Conservation (phyloP, 2,113 vertebrate genomes). For the human region GRCh38 chr1:82804501-82805000, state of each 20-base stretch:
- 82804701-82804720: not conserved
- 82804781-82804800: not conserved
- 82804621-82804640: not conserved
- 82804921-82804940: not conserved
- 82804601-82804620: not conserved
- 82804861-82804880: not conserved
- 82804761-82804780: not conserved
- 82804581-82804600: not conserved
- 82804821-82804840: not conserved
- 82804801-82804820: not conserved
- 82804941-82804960: not conserved
- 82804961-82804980: not conserved
- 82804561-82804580: not conserved
- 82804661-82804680: not conserved
- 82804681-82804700: not conserved
- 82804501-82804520: too few species aligned
- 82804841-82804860: not conserved
- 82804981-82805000: not conserved
- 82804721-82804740: not conserved
- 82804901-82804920: not conserved
- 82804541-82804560: not conserved
- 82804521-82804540: not conserved
- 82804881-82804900: not conserved
- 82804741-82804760: not conserved
- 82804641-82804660: not conserved